A percentile compares a stretch with the other conserved stretches of the same genome.
These are phyloP conservation scores for Trypoxylon attenuatum DNA, from an alignment of 2,888 invertebrate genomes.

Conservation along the genomic window DNA sequence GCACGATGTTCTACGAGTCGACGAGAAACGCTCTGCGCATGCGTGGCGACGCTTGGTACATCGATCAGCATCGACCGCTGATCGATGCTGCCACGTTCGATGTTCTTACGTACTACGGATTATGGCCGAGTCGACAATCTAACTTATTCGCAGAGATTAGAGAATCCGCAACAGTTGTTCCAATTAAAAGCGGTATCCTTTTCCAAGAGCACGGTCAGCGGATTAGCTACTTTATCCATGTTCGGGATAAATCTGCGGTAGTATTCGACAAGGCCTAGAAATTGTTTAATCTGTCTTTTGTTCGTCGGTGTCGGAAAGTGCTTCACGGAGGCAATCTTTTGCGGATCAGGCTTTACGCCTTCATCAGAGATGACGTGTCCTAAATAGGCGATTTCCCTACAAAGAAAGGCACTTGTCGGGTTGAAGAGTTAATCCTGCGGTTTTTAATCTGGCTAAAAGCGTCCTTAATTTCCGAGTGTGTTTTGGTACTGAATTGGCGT, in stretches of 20 bases:
- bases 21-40: no score
- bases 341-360: constrained; percentile 56
- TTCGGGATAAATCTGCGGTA: constrained; percentile 62
- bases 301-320: constrained; percentile 42
- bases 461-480: constrained; percentile 56
- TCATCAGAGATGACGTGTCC: no score
- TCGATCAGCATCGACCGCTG: no score
- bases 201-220: constrained; percentile 49
- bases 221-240: constrained; percentile 54
- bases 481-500: constrained; percentile 45
- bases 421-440: constrained; percentile 59
- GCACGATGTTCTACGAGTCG: no score
- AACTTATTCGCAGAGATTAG: no score
- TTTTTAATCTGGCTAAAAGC: constrained; percentile 60
- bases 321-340: no score
- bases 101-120: no score
- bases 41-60: no score
- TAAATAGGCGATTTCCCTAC: constrained; percentile 52
- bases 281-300: constrained; percentile 50
- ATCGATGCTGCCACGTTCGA: no score
- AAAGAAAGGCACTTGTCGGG: constrained; percentile 52
- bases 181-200: constrained; percentile 49
- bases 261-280: constrained; percentile 62
- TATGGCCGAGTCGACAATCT: no score
- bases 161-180: constrained; percentile 31